These are phyloP conservation scores for Sialis fuliginosa DNA, from an alignment of 2,888 invertebrate species.

Conservation along the genomic window DNA sequence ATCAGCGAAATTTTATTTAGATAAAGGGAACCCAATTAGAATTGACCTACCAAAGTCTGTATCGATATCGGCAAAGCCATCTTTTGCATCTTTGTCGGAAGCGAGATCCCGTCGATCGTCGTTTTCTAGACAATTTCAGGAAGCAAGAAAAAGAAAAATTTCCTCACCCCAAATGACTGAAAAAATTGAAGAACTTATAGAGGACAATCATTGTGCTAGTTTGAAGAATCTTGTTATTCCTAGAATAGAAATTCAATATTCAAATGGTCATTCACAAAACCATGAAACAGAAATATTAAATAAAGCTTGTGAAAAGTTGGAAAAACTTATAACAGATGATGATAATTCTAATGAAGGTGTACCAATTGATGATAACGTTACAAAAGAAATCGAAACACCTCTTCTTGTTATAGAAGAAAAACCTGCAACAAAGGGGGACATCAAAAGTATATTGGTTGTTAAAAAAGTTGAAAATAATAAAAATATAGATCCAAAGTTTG, in stretches of 20 bases:
- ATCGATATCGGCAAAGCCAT: conserved; percentile 25
- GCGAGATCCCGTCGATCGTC: conserved; percentile 10
- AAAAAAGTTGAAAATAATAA: neutral
- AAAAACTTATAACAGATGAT: neutral
- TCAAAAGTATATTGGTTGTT: neutral
- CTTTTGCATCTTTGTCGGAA: conserved; percentile 16
- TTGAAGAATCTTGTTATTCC: conserved; percentile 17
- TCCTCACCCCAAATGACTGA: conserved; percentile 12
- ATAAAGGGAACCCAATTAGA: conserved; percentile 12
- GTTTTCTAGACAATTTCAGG: conserved; percentile 7
- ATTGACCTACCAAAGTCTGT: neutral
- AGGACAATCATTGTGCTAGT: conserved; percentile 32
- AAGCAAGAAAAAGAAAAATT: conserved; percentile 12
- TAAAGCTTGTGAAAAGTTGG: conserved; percentile 1
- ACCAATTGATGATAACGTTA: neutral
- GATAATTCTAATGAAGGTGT: neutral
- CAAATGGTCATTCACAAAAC: neutral
- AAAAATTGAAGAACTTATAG: conserved; percentile 17
- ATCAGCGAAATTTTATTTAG: too few relatives aligned
- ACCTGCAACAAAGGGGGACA: neutral
- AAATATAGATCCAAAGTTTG: neutral
- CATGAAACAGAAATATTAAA: neutral
- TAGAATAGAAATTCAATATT: neutral
- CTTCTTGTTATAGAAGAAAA: conserved; percentile 20
- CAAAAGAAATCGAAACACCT: conserved; percentile 13